Evolutionary conservation across 1,140 invertebrate genomes (phyloP).

Genomic region (Carcinoscorpius rotundicauda): DNA sequence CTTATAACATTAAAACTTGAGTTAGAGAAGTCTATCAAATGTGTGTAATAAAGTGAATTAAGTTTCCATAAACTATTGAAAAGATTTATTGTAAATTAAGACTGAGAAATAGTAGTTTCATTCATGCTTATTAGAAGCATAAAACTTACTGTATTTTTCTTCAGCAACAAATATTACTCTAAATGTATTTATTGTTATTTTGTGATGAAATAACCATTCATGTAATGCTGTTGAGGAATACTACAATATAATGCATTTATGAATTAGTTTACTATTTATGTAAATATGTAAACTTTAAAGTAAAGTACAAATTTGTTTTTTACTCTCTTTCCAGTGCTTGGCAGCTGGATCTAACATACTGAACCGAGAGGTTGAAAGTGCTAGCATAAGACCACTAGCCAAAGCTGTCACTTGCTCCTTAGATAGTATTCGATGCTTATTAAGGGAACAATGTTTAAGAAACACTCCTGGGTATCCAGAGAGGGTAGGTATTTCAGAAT

Average conservation of each 20-base stretch:
- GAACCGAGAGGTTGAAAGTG: conserved; percentile 87
- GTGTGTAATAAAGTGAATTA: too few species aligned
- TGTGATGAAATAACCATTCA: not conserved
- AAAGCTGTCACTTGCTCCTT: conserved; percentile 88
- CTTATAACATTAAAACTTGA: too few species aligned
- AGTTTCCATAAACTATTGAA: too few species aligned
- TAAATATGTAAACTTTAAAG: conserved; percentile 8
- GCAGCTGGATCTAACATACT: conserved; percentile 79
- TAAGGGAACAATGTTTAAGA: conserved; percentile 62
- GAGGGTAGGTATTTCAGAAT: conserved; percentile 45
- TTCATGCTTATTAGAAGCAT: too few species aligned
- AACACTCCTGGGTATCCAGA: conserved; percentile 47
- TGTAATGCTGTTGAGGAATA: conserved; percentile 5
- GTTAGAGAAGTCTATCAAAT: too few species aligned
- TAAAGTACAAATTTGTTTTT: conserved; percentile 13
- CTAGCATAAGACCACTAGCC: conserved; percentile 89
- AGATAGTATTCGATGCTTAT: conserved; percentile 75
- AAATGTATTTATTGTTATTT: too few species aligned
- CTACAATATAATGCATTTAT: conserved; percentile 11
- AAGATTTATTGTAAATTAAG: too few species aligned
- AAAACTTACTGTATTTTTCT: too few species aligned
- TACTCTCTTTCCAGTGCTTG: conserved; percentile 49
- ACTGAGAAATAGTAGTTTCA: too few species aligned
- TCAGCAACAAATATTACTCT: too few species aligned
- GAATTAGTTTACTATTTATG: conserved; percentile 1